Conservation (phyloP, 2,888 invertebrate genomes). For the Nephrotoma guestfalica region DNA sequence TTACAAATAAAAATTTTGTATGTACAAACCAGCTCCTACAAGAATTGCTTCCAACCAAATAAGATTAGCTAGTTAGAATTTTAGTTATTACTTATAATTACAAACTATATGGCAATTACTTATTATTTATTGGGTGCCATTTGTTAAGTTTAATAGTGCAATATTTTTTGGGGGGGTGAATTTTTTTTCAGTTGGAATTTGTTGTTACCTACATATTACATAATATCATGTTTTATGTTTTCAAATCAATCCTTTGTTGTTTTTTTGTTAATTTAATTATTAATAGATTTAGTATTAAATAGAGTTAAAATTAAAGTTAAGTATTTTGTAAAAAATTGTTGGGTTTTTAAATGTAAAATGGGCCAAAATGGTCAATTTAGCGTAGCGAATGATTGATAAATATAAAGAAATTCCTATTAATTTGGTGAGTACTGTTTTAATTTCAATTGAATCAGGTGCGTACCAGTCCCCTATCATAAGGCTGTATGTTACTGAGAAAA, state of each 20-base stretch:
- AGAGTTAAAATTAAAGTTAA: not conserved
- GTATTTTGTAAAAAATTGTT: not conserved
- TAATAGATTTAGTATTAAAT: not conserved
- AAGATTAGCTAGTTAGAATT: not conserved
- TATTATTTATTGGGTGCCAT: not conserved
- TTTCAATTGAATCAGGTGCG: not conserved
- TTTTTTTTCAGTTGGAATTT: not conserved
- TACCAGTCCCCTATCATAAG: too few species aligned
- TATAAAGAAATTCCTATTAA: not conserved
- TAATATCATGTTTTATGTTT: not conserved
- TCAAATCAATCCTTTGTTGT: not conserved
- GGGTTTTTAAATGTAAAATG: not conserved
- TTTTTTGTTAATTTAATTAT: not conserved
- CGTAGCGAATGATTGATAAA: not conserved
- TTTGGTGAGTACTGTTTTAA: not conserved
- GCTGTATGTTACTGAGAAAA: too few species aligned
- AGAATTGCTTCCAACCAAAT: not conserved
- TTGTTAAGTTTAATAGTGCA: not conserved
- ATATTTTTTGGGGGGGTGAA: not conserved
- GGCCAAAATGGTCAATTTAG: not conserved
- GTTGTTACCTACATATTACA: not conserved
- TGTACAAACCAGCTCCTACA: not conserved
- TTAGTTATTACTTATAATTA: not conserved
- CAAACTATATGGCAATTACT: not conserved
- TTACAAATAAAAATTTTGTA: slow-evolving; percentile 39